Conservation (phyloP, 1,140 invertebrate species). For the Hylyphantes graminicola region DNA sequence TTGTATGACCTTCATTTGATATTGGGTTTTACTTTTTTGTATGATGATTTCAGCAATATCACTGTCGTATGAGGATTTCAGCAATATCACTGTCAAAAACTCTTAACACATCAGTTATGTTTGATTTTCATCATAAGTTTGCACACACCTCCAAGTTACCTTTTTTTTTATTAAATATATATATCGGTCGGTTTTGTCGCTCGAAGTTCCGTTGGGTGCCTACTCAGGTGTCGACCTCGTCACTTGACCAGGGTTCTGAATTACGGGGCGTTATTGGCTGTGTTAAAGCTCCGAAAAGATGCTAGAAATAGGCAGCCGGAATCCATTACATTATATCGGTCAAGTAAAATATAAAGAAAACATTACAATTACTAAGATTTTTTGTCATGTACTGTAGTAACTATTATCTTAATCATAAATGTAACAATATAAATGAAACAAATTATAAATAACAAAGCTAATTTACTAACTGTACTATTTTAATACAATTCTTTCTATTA, state of each 20-base stretch:
- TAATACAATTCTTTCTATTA: no score
- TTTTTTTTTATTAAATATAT: no score
- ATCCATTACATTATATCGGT: no score
- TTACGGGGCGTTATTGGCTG: no score
- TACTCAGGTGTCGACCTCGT: no score
- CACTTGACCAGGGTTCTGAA: no score
- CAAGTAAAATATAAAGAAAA: neutral
- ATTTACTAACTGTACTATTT: no score
- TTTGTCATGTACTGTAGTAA: neutral
- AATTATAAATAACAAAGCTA: no score
- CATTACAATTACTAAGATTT: neutral
- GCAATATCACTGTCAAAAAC: neutral
- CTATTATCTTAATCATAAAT: neutral
- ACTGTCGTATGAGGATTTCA: neutral
- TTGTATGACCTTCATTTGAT: constrained; percentile 41
- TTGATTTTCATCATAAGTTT: neutral
- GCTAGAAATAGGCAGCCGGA: no score
- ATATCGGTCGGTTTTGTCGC: no score
- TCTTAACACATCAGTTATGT: neutral
- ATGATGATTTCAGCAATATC: neutral
- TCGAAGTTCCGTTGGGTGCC: no score
- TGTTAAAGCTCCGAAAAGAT: no score
- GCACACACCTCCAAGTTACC: neutral
- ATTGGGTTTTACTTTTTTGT: constrained; percentile 8
- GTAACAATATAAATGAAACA: neutral